Percentiles rank a stretch among this genome's conserved stretches.
Conservation (phyloP, 1,140 invertebrate species). For the Penaeus vannamei region DNA sequence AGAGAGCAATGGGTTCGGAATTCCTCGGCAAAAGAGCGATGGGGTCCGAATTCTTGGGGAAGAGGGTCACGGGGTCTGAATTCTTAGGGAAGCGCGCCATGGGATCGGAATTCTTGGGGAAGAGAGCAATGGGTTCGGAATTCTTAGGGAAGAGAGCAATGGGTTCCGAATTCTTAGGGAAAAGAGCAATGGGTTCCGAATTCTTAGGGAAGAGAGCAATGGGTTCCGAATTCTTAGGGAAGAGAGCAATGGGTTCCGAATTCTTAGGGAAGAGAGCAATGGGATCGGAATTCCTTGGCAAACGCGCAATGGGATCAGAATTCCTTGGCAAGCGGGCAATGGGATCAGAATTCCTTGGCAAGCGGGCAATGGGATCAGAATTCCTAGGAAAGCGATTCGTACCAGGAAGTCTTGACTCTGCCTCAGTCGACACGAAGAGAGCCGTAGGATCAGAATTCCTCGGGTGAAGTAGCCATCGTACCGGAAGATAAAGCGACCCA, state of each 20-base stretch:
- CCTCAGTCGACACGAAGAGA: slow-evolving; percentile 1
- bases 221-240: background rate
- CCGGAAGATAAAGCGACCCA: too few relatives aligned
- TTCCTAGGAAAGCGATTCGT: slow-evolving; percentile 37
- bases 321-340: slow-evolving; percentile 41
- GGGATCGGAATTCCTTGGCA: slow-evolving; percentile 45
- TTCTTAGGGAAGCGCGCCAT: slow-evolving; percentile 50
- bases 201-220: slow-evolving; percentile 34
- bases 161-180: slow-evolving; percentile 57
- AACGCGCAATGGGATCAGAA: slow-evolving; percentile 53
- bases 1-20: slow-evolving; percentile 57
- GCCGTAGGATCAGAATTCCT: slow-evolving; percentile 36
- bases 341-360: slow-evolving; percentile 51
- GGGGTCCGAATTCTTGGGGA: slow-evolving; percentile 58
- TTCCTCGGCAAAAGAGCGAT: slow-evolving; percentile 53
- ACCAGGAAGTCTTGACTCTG: background rate
- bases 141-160: slow-evolving; percentile 51
- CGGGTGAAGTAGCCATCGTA: background rate
- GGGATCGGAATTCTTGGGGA: slow-evolving; percentile 57
- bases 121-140: slow-evolving; percentile 52
- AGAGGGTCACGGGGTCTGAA: slow-evolving; percentile 55
- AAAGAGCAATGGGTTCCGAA: slow-evolving; percentile 57
- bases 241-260: slow-evolving; percentile 55
- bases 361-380: slow-evolving; percentile 37
- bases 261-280: slow-evolving; percentile 43